Percentiles rank a stretch among this genome's conserved stretches.
Conservation (phyloP, 1,140 invertebrate genomes). For the Odontomachus brunneus region DNA sequence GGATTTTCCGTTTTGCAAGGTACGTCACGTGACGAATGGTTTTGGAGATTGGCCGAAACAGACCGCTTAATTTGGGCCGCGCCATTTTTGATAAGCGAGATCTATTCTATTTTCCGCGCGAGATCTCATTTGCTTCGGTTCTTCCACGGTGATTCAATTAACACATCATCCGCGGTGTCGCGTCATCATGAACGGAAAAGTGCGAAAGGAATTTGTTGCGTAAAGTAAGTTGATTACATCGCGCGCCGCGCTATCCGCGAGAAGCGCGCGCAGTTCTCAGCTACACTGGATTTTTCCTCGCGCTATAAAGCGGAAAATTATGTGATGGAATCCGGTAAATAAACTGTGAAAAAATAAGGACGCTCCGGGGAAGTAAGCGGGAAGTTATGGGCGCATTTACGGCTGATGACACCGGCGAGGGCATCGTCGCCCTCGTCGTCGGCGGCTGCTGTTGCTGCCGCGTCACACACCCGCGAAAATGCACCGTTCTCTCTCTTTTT, state of each 20-base stretch:
- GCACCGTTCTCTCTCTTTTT: conserved; percentile 12
- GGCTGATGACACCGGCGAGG: conserved; percentile 29
- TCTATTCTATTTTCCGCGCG: too few relatives aligned
- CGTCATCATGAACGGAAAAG: not conserved
- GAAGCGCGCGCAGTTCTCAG: not conserved
- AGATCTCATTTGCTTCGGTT: not conserved
- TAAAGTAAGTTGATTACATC: conserved; percentile 20
- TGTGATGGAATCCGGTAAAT: conserved; percentile 51
- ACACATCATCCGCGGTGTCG: not conserved
- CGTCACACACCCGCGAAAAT: conserved; percentile 27
- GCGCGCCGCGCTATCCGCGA: not conserved
- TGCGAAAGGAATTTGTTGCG: not conserved
- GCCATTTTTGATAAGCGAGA: conserved; percentile 7
- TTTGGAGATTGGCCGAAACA: not conserved
- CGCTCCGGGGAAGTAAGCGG: conserved; percentile 24
- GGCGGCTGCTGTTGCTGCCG: not conserved
- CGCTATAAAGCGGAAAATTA: conserved; percentile 51
- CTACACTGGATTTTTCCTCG: conserved; percentile 24
- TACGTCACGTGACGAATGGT: not conserved
- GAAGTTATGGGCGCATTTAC: conserved; percentile 49
- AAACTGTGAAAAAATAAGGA: conserved; percentile 58
- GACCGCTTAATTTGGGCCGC: not conserved
- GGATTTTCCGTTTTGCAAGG: not conserved
- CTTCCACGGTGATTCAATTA: not conserved
- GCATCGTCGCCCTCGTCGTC: not conserved